Evolutionary conservation across 2,888 invertebrate genomes (phyloP).

Genomic region (Helobdella robusta): DNA sequence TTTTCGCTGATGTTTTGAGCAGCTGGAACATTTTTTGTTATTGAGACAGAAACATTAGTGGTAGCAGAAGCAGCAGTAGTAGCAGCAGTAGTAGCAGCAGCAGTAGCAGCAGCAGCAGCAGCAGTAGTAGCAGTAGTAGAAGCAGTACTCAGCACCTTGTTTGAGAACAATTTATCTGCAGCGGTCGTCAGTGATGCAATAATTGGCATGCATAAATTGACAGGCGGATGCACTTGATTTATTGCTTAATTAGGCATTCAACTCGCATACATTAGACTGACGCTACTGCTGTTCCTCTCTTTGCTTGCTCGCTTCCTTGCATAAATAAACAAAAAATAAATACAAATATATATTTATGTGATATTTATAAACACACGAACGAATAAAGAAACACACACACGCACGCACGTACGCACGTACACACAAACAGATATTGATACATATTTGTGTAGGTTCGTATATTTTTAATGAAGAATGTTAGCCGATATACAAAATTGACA

Average conservation of each 20-base stretch:
- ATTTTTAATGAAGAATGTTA: too few relatives aligned
- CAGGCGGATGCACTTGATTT: constrained; percentile 3
- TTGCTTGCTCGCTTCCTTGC: too few relatives aligned
- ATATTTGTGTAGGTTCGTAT: too few relatives aligned
- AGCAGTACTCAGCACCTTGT: neutral
- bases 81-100: too few relatives aligned
- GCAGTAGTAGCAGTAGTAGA: neutral
- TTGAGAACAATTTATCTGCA: neutral
- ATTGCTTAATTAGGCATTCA: constrained; percentile 20
- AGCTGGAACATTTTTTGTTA: neutral
- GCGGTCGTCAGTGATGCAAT: constrained; percentile 7
- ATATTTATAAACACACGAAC: neutral
- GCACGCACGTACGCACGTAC: neutral
- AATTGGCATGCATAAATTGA: constrained; percentile 19
- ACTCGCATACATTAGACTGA: constrained; percentile 12
- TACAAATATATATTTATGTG: neutral
- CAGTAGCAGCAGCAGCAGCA: neutral
- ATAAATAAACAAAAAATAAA: too few relatives aligned
- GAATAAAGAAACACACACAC: neutral
- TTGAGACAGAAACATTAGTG: neutral
- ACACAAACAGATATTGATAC: neutral
- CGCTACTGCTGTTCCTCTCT: too few relatives aligned
- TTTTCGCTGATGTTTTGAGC: too few relatives aligned
- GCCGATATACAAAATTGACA: too few relatives aligned
- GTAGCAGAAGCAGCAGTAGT: too few relatives aligned